phyloP scores from a whole-genome alignment of 2,888 invertebrate genomes.

The Lumbricus terrestris region DNA sequence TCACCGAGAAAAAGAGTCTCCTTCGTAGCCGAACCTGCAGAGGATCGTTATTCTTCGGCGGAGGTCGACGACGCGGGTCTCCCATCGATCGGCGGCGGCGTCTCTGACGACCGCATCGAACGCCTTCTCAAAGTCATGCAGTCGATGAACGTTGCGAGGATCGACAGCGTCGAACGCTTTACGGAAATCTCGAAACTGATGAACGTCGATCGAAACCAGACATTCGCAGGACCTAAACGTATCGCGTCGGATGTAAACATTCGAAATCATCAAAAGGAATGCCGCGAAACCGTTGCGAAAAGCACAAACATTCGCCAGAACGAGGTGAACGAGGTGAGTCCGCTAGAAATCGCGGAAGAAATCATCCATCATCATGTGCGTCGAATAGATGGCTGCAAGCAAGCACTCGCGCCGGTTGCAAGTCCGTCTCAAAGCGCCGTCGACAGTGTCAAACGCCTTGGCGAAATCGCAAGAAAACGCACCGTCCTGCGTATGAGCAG shows the following conservation, averaged over 20 bases:
- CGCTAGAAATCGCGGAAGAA: background rate
- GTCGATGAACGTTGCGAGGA: background rate
- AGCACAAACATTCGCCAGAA: no score
- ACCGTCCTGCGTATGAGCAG: background rate
- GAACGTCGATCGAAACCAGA: background rate
- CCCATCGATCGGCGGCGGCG: no score
- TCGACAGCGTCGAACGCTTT: background rate
- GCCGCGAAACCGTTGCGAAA: background rate
- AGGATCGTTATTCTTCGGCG: background rate
- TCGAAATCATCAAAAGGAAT: background rate
- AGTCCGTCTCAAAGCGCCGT: background rate
- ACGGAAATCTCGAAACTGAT: background rate
- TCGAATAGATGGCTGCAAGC: no score
- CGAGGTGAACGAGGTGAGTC: no score
- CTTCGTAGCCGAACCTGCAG: background rate
- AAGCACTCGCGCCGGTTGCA: background rate
- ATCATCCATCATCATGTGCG: background rate
- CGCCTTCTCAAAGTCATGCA: constrained; percentile 6
- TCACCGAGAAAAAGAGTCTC: background rate
- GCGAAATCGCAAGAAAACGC: background rate
- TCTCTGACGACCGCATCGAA: constrained; percentile 9
- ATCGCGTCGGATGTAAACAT: background rate
- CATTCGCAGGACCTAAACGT: background rate
- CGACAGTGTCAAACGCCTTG: background rate
- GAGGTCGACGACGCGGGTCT: background rate